Base-by-base conservation (phyloP, 1,140 invertebrate genomes). In the Drosophila varians region DNA sequence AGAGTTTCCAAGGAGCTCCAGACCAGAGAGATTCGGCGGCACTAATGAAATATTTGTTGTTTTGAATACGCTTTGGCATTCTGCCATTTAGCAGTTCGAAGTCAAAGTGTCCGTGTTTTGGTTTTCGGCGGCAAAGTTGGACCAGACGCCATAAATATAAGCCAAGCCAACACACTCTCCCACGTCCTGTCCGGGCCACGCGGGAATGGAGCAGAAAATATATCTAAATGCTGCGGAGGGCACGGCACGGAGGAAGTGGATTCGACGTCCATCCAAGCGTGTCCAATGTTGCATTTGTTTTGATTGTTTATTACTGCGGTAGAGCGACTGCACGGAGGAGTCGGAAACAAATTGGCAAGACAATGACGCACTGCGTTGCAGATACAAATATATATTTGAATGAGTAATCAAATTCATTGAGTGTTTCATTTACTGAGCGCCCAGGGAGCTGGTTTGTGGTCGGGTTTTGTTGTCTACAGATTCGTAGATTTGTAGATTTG, bases 291-390 rank as follows among this genome's bases (percentile, higher is more conserved):
- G 73, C 58, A 73, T 86, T 80, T 87, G 82, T 87, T 87, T 82
- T 87, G 82, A 83, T 88, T 88, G 82, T 87, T 87, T 87, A 88
- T 87, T 87, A 82, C 82, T 87, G 82, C 82, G 77, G 82, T 72
- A 82, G 71, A 74, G 61, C 45, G 65, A 72, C 49, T 56, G 48
- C 47, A 36, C 9, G 48, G 18, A 28, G 43, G 38, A 77, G 40
- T 31, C 28, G 52, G 65, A 58, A 51, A 65, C 54, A 75, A 76
- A 79, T 86, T 38, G 72, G 53, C 54, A 65, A 76, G 68, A 69
- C 62, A 84, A 84, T 78, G 70, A 84, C 70, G 52, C 60, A 46
- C 43, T 57, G 26, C 49, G 60, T 49, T 43, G 61, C 64, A 47
- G 34, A 47, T 38, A 57, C 34, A 12, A 23, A 47, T 55, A 8